Percentiles rank a stretch among this genome's conserved stretches.
These are phyloP conservation scores for Neodontobutis hainanensis DNA, from an alignment of 2,113 vertebrate genomes.

Conservation along the genomic window DNA sequence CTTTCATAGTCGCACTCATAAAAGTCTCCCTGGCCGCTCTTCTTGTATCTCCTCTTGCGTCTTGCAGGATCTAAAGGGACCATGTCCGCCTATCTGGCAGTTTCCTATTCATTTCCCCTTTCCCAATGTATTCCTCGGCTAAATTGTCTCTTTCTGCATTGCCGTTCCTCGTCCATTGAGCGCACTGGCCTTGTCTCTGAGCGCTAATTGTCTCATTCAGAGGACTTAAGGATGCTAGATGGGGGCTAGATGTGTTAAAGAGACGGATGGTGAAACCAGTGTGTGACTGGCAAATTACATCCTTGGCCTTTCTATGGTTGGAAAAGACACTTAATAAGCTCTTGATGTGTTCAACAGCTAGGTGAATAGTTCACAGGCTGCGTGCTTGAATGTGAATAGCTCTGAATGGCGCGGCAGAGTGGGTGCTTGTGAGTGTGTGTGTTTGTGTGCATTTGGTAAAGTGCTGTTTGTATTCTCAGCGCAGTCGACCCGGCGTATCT, in stretches of 20 bases:
- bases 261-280: conserved; percentile 65
- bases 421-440: conserved; percentile 9
- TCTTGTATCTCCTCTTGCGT: conserved; percentile 39
- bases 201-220: conserved; percentile 73
- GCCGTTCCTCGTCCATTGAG: conserved; percentile 63
- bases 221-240: conserved; percentile 71
- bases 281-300: conserved; percentile 75
- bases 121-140: conserved; percentile 48
- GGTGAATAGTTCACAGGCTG: conserved; percentile 74
- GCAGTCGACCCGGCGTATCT: conserved; percentile 67
- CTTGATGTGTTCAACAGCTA: conserved; percentile 70
- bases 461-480: conserved; percentile 53
- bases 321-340: conserved; percentile 73
- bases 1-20: conserved; percentile 60
- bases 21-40: conserved; percentile 43
- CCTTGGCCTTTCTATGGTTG: conserved; percentile 74
- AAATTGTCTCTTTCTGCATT: conserved; percentile 51
- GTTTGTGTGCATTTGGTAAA: conserved; percentile 17
- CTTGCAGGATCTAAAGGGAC: conserved; percentile 48
- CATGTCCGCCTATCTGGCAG: conserved; percentile 52
- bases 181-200: conserved; percentile 67
- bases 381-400: conserved; percentile 58
- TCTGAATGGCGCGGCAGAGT: background rate
- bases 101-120: conserved; percentile 43
- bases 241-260: conserved; percentile 65